phyloP scores from a whole-genome alignment of 2,113 vertebrate species.

The Lamprologus ornatipinnis region DNA sequence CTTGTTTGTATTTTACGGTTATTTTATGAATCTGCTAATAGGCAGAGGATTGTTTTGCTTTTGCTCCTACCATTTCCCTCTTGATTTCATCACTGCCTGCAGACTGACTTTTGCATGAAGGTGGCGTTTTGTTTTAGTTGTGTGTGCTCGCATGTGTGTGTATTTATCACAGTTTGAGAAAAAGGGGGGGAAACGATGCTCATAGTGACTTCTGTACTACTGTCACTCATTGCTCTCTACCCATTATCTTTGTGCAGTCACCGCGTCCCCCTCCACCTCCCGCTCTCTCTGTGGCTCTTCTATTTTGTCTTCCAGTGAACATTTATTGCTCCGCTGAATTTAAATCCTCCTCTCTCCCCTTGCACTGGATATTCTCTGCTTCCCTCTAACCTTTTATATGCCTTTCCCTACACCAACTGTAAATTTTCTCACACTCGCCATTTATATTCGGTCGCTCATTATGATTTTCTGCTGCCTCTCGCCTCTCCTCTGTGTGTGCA shows the following conservation, averaged over 20 bases:
- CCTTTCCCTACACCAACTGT: neutral
- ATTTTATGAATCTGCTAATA: neutral
- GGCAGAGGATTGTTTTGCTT: neutral
- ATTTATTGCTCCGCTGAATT: slow-evolving; percentile 36
- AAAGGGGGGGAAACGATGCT: neutral
- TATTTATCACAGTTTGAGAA: neutral
- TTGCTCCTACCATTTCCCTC: neutral
- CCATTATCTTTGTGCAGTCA: slow-evolving; percentile 13
- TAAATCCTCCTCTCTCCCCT: neutral
- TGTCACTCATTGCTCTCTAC: slow-evolving; percentile 18
- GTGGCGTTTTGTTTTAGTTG: neutral
- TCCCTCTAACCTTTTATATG: neutral
- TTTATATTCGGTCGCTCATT: neutral
- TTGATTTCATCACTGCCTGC: neutral
- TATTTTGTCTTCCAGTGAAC: slow-evolving; percentile 16
- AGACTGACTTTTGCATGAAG: neutral
- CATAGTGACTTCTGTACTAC: neutral
- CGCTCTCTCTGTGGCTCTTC: neutral
- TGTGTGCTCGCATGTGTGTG: neutral
- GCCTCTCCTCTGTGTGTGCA: neutral
- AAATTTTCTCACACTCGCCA: neutral
- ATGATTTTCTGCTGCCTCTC: neutral
- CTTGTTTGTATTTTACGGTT: neutral
- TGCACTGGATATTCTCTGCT: neutral
- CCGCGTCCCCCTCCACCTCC: neutral